Evolutionary conservation across 2,888 invertebrate species (phyloP).

Genomic region (Malachius bipustulatus): DNA sequence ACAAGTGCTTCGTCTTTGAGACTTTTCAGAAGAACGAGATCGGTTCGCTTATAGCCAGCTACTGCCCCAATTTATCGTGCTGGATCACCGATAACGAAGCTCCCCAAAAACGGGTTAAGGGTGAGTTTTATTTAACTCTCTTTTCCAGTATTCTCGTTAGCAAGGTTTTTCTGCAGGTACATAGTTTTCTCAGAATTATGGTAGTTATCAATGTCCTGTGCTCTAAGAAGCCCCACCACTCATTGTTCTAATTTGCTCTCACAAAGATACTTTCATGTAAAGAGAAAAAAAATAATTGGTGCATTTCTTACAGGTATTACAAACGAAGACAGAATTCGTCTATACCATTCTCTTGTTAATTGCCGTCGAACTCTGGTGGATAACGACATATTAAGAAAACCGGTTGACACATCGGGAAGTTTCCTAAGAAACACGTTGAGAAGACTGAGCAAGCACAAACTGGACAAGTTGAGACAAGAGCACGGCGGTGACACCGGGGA

Average conservation of each 20-base stretch:
- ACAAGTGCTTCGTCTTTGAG: constrained; percentile 88
- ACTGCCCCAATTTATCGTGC: constrained; percentile 73
- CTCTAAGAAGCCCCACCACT: too few relatives aligned
- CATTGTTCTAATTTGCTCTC: too few relatives aligned
- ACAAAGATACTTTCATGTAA: too few relatives aligned
- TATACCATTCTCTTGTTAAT: constrained; percentile 78
- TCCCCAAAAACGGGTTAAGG: constrained; percentile 46
- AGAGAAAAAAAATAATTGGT: too few relatives aligned
- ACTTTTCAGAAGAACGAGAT: constrained; percentile 83
- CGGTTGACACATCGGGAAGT: constrained; percentile 71
- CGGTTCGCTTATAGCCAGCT: constrained; percentile 83
- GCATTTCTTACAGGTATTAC: constrained; percentile 66
- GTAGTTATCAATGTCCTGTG: too few relatives aligned
- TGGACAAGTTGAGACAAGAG: constrained; percentile 64
- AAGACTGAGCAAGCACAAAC: constrained; percentile 69
- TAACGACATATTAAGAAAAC: constrained; percentile 68
- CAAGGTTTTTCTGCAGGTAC: too few relatives aligned
- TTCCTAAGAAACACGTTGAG: constrained; percentile 81
- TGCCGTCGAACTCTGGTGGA: constrained; percentile 76
- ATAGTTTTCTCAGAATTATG: too few relatives aligned
- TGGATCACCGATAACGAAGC: constrained; percentile 68
- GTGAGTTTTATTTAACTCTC: constrained; percentile 16
- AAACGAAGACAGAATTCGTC: constrained; percentile 73
- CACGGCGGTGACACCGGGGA: constrained; percentile 62
- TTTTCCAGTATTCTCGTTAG: too few relatives aligned